Evolutionary conservation across 2,113 vertebrate genomes (phyloP).

Genomic region (Scopus umbretta): DNA sequence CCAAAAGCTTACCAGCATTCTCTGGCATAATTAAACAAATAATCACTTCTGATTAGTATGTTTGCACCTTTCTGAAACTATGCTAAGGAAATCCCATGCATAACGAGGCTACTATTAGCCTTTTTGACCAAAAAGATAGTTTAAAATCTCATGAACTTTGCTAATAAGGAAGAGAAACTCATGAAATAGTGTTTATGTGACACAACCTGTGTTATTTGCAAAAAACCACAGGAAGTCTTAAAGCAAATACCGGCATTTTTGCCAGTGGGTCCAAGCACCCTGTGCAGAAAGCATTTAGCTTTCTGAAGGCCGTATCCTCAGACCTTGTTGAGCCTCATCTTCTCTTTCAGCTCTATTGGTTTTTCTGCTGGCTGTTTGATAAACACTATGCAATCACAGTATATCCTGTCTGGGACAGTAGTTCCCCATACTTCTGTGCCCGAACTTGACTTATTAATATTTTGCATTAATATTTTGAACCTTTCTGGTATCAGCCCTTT

Average conservation of each 20-base stretch:
- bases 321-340: not conserved
- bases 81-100: not conserved
- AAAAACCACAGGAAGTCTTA: not conserved
- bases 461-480: not conserved
- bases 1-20: conserved; percentile 51
- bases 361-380: not conserved
- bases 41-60: not conserved
- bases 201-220: not conserved
- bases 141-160: conserved; percentile 12
- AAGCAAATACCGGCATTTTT: not conserved
- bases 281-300: not conserved
- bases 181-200: not conserved
- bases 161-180: not conserved
- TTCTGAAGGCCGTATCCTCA: not conserved
- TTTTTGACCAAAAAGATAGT: not conserved
- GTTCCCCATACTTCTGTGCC: not conserved
- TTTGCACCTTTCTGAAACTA: not conserved
- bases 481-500: not conserved
- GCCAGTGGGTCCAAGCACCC: not conserved
- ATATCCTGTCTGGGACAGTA: not conserved
- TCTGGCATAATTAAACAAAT: conserved; percentile 53
- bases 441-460: not conserved
- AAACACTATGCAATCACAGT: not conserved
- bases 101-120: conserved; percentile 1
- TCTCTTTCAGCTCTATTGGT: not conserved